These are phyloP conservation scores for Caenorhabditis sp. DNA, from an alignment of 2,888 invertebrate genomes.

Conservation along the genomic window DNA sequence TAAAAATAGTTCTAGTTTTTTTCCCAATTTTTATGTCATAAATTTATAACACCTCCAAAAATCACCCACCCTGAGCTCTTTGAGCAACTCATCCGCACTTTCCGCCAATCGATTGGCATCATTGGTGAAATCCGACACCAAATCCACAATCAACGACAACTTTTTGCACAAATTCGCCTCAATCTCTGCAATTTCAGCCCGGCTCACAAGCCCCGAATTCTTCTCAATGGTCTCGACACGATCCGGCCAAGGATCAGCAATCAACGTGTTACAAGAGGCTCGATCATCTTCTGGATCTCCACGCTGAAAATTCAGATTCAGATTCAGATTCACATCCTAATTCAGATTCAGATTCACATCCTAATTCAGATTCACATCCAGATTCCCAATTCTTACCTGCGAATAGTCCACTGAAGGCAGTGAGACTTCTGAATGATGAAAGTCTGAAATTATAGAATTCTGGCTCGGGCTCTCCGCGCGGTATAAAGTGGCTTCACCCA, in stretches of 20 bases:
- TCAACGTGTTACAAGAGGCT: slow-evolving; percentile 31
- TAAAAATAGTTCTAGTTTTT: too few relatives aligned
- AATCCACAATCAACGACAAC: slow-evolving; percentile 37
- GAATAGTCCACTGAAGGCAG: slow-evolving; percentile 24
- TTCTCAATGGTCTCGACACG: slow-evolving; percentile 4
- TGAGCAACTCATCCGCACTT: slow-evolving; percentile 38
- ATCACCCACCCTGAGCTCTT: slow-evolving; percentile 26
- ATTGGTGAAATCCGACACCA: slow-evolving; percentile 37
- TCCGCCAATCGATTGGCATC: slow-evolving; percentile 37
- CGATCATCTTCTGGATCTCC: slow-evolving; percentile 21
- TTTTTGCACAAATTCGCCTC: slow-evolving; percentile 39
- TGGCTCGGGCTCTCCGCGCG: slow-evolving; percentile 39
- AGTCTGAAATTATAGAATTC: slow-evolving; percentile 15
- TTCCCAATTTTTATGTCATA: too few relatives aligned
- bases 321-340: too few relatives aligned
- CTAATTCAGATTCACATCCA: too few relatives aligned
- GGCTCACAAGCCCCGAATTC: slow-evolving; percentile 19
- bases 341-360: too few relatives aligned
- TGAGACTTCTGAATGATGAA: slow-evolving; percentile 32
- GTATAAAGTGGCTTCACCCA: slow-evolving; percentile 34
- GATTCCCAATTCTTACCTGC: too few relatives aligned
- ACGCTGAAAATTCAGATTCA: slow-evolving; percentile 1
- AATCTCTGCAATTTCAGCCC: slow-evolving; percentile 21
- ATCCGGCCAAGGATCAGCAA: slow-evolving; percentile 32
- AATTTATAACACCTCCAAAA: too few relatives aligned